Base-by-base conservation (phyloP, 2,113 vertebrate genomes). In the Catagonus wagneri region DNA sequence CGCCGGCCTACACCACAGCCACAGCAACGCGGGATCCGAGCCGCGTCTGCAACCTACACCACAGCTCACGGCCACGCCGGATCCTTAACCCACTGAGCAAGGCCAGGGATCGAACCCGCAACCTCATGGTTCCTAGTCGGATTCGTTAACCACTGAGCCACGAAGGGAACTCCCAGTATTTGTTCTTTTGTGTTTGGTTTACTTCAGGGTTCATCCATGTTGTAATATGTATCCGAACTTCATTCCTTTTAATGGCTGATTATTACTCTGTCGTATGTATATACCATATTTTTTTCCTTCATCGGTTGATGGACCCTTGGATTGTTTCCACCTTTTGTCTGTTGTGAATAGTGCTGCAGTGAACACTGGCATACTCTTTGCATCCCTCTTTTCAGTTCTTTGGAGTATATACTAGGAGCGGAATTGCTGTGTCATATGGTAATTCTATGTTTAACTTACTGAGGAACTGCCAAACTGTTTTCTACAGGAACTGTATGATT, bases 391-490 rank as follows among this genome's bases (percentile, higher is more conserved):
- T 88, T 66, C 60, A 76, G 3, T 91, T 94, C 56, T 83, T 75
- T 65, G 58, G 72, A 36, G 34, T 90, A 14, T 61, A 39, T 76
- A 39, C 32, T 66, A 85, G n/a, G 34, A 85, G 54, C 36, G 52
- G 65, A 93, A 74, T 90, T 32, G 10, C 56, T 72, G 44, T 44
- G 63, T 85, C 63, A 52, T 61, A 32, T 76, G 80, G 34, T 32
- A 65, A 85, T 85, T 90, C 63, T 71, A n/a, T 79, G 44, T 76
- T 83, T 83, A 75, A 83, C 68, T 39, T 92, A 56, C 52, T 68
- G 29, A 68, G 69, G 58, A 36, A 39, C 52, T 68, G 50, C 61
- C 79, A 61, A 90, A 36, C 19, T 79, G 23, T 85, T 86, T 90
- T 86, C 58, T 66, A 27, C 27, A 34, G 83, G 72, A 34, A 44